Percentiles rank a stretch among this genome's conserved stretches.
phyloP scores from a whole-genome alignment of 1,140 invertebrate species.

The Diachasma alloeum region DNA sequence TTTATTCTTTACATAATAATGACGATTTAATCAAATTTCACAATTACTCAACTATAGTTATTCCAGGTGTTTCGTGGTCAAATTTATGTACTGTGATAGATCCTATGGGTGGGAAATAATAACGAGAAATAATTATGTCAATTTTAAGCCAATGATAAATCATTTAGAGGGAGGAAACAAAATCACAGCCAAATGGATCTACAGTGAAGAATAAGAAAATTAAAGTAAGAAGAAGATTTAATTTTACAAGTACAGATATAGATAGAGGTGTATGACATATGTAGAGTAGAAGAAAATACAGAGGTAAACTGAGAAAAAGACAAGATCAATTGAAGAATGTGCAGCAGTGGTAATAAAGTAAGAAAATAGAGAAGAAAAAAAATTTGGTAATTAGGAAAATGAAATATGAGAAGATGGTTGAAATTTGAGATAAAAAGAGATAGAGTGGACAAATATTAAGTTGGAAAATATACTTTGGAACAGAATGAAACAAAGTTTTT shows the following conservation, averaged over 20 bases:
- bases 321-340: too few relatives aligned
- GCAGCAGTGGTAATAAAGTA: too few relatives aligned
- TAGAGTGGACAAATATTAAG: too few relatives aligned
- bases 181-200: not conserved
- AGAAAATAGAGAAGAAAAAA: too few relatives aligned
- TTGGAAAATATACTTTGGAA: not conserved
- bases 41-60: not conserved
- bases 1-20: not conserved
- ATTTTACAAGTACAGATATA: too few relatives aligned
- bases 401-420: too few relatives aligned
- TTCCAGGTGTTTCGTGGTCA: not conserved
- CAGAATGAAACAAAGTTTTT: not conserved
- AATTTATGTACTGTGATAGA: slow-evolving; percentile 17
- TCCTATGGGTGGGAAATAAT: not conserved
- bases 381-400: too few relatives aligned
- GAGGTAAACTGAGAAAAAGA: too few relatives aligned
- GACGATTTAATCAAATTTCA: not conserved
- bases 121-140: not conserved
- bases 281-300: too few relatives aligned
- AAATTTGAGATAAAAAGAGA: too few relatives aligned
- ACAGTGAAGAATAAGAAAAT: not conserved
- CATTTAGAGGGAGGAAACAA: not conserved
- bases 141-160: not conserved
- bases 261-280: too few relatives aligned
- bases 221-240: not conserved